phyloP scores from a whole-genome alignment of 2,888 invertebrate species.

The Amblyteles armatorius region DNA sequence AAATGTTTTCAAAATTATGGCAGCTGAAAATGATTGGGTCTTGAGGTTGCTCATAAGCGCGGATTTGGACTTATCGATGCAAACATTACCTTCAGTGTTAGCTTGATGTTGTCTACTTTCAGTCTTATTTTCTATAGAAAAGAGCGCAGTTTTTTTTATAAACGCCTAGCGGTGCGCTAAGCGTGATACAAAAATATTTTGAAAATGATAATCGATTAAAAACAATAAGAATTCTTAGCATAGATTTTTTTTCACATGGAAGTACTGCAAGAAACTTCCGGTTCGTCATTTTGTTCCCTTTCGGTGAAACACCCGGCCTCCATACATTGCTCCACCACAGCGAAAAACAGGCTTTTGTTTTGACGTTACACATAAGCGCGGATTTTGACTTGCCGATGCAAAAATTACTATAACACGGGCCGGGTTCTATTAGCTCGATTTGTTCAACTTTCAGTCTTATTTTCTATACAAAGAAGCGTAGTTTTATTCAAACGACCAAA shows the following conservation, averaged over 20 bases:
- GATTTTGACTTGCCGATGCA: conserved; percentile 79
- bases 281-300: conserved; percentile 32
- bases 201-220: background rate
- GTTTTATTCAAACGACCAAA: too few relatives aligned
- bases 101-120: too few relatives aligned
- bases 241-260: background rate
- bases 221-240: background rate
- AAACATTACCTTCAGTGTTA: too few relatives aligned
- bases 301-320: background rate
- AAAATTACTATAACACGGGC: too few relatives aligned
- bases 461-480: too few relatives aligned
- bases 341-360: conserved; percentile 83
- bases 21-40: conserved; percentile 75
- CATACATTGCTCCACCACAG: conserved; percentile 68
- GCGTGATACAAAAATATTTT: background rate
- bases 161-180: too few relatives aligned
- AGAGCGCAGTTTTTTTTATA: too few relatives aligned
- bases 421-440: too few relatives aligned
- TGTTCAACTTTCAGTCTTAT: too few relatives aligned
- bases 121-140: too few relatives aligned
- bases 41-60: conserved; percentile 83
- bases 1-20: too few relatives aligned
- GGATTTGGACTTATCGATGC: conserved; percentile 80
- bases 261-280: conserved; percentile 72
- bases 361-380: conserved; percentile 82